phyloP scores from a whole-genome alignment of 2,113 vertebrate genomes.

The Xiphorhynchus elegans region DNA sequence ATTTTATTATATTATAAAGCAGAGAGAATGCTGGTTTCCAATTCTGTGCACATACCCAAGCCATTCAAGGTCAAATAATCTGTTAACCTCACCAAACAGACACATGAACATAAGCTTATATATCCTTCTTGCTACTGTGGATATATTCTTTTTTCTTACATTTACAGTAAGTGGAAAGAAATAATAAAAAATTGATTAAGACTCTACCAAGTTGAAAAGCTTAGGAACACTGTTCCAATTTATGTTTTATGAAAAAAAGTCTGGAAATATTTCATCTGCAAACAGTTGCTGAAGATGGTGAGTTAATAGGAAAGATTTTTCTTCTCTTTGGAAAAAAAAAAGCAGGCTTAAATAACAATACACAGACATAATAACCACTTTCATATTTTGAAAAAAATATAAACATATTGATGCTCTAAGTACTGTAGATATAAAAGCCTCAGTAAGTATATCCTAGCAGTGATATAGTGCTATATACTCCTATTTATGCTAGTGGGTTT shows the following conservation, averaged over 20 bases:
- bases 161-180: not conserved
- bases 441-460: not conserved
- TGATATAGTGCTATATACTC: not conserved
- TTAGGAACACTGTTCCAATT: not conserved
- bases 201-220: not conserved
- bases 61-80: slow-evolving; percentile 22
- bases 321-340: not conserved
- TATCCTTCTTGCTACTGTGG: not conserved
- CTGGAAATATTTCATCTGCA: not conserved
- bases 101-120: not conserved
- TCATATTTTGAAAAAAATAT: not conserved
- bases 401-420: not conserved
- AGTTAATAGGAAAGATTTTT: not conserved
- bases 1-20: slow-evolving; percentile 21
- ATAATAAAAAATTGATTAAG: slow-evolving; percentile 4
- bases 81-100: not conserved
- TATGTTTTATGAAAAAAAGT: not conserved
- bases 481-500: not conserved
- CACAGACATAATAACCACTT: not conserved
- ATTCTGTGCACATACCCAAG: not conserved
- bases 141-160: not conserved
- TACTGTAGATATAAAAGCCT: not conserved
- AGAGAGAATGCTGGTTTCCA: not conserved
- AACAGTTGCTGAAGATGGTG: not conserved
- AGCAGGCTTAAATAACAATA: not conserved